Conservation (phyloP, 2,888 invertebrate genomes). For the Caenorhabditis plicata region DNA sequence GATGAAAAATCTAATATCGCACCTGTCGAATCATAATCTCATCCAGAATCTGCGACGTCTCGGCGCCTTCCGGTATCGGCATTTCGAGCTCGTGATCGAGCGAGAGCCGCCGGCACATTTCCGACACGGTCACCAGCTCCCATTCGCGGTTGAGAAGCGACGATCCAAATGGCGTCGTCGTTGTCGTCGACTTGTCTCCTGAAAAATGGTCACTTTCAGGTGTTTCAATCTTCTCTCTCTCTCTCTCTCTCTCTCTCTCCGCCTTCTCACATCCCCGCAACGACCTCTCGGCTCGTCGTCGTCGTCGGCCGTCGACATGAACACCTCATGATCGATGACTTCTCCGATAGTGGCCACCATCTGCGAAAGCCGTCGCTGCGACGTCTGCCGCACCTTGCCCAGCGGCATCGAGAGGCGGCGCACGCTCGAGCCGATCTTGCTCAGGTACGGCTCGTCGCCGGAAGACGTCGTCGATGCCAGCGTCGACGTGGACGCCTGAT, state of each 20-base stretch:
- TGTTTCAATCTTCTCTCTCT: neutral
- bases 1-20: too few species aligned
- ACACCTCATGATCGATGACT: conserved; percentile 44
- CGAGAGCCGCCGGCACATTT: conserved; percentile 67
- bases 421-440: conserved; percentile 30
- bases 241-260: neutral
- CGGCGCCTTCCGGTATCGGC: conserved; percentile 63
- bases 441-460: conserved; percentile 25
- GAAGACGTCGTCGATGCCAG: conserved; percentile 46
- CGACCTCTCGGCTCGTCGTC: neutral
- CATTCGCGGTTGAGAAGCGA: conserved; percentile 64
- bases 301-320: too few species aligned
- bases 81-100: conserved; percentile 60
- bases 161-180: conserved; percentile 30
- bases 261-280: neutral
- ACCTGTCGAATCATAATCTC: conserved; percentile 64
- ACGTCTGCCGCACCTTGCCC: conserved; percentile 35
- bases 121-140: conserved; percentile 69
- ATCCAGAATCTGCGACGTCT: conserved; percentile 56
- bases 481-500: conserved; percentile 49
- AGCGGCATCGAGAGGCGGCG: conserved; percentile 46
- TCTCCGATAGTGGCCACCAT: conserved; percentile 50
- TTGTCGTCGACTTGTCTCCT: conserved; percentile 58
- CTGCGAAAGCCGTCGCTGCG: conserved; percentile 42
- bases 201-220: conserved; percentile 21